Evolutionary conservation across 1,140 invertebrate genomes (phyloP).

Genomic region (Conus ventricosus): DNA sequence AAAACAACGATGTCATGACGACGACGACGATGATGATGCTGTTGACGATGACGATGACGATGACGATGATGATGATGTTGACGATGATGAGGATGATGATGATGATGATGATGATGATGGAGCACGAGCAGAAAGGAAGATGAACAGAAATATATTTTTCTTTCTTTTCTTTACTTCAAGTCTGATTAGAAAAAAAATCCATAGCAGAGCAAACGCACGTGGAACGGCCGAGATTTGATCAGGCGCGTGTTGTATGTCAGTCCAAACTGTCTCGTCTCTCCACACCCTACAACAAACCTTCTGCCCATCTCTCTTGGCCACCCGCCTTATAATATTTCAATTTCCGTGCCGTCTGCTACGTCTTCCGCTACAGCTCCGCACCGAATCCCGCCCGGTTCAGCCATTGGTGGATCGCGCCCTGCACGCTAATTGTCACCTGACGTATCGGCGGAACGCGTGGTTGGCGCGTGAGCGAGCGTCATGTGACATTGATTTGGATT

Average conservation of each 20-base stretch:
- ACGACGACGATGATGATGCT: too few species aligned
- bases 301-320: background rate
- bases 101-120: too few species aligned
- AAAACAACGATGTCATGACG: too few species aligned
- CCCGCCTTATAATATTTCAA: background rate
- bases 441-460: background rate
- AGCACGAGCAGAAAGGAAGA: background rate
- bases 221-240: background rate
- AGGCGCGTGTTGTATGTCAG: background rate
- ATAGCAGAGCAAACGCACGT: background rate
- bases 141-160: background rate
- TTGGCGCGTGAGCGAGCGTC: slow-evolving; percentile 4
- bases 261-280: background rate
- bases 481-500: slow-evolving; percentile 4
- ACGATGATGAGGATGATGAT: too few species aligned
- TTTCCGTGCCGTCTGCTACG: background rate
- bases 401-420: background rate
- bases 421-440: slow-evolving; percentile 1
- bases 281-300: background rate
- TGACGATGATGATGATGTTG: too few species aligned
- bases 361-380: background rate
- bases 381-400: background rate
- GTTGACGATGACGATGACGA: too few species aligned
- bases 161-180: too few species aligned
- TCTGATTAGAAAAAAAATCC: too few species aligned